Evolutionary conservation across 2,888 invertebrate genomes (phyloP).

Genomic region (Sinelater perroti): DNA sequence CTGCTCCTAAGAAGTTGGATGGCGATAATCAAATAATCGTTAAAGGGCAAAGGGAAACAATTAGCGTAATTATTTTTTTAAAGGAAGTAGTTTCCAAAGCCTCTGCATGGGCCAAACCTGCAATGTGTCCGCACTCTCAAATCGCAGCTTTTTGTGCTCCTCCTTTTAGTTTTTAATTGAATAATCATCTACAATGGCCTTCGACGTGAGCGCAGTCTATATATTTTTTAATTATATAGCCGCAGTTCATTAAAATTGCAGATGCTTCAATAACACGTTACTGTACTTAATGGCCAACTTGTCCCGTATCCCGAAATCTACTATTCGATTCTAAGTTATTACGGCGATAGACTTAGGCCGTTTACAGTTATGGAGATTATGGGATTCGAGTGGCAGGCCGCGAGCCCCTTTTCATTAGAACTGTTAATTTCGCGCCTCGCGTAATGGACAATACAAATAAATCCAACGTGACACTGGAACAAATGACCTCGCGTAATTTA

Average conservation of each 20-base stretch:
- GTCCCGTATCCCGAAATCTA: not conserved
- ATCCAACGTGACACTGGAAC: constrained; percentile 28
- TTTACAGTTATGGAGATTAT: too few relatives aligned
- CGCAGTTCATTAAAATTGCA: constrained; percentile 1
- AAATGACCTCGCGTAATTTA: constrained; percentile 31
- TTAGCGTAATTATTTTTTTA: too few relatives aligned
- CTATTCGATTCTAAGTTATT: too few relatives aligned
- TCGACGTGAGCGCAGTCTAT: not conserved
- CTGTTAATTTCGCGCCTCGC: constrained; percentile 16
- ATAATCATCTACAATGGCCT: constrained; percentile 1
- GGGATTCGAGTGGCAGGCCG: not conserved
- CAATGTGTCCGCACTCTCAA: not conserved
- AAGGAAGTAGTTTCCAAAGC: too few relatives aligned
- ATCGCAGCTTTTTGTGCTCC: not conserved
- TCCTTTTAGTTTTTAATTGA: not conserved
- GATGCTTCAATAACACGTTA: constrained; percentile 4
- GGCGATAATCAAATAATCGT: too few relatives aligned
- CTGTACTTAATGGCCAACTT: not conserved
- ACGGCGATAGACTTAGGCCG: too few relatives aligned
- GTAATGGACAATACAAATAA: constrained; percentile 20
- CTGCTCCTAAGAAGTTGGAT: too few relatives aligned
- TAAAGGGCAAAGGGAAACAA: too few relatives aligned
- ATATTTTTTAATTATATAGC: constrained; percentile 5
- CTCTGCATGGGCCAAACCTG: too few relatives aligned
- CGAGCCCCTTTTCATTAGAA: constrained; percentile 5